phyloP scores from a whole-genome alignment of 2,797 vertebrate genomes.

The Melanotaenia nigrans region DNA sequence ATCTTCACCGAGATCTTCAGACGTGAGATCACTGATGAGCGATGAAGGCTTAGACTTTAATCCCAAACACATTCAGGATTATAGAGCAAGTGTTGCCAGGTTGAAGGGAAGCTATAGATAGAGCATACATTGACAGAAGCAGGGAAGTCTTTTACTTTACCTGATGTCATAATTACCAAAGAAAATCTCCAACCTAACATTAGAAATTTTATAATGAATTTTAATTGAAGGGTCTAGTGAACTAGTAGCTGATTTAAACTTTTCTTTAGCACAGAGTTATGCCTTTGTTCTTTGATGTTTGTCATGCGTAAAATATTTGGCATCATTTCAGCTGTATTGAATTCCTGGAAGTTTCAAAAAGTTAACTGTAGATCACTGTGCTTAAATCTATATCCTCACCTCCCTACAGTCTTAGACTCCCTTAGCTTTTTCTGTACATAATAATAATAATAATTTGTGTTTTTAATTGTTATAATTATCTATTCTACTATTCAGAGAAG shows the following conservation, averaged over 20 bases:
- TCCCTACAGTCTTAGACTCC: too few species aligned
- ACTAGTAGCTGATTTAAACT: fast-evolving
- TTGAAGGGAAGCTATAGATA: constrained; percentile 36
- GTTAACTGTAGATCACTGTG: not conserved
- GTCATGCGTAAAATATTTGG: not conserved
- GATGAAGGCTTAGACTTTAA: constrained; percentile 68
- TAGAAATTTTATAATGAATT: not conserved
- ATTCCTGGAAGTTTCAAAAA: not conserved
- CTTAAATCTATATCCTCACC: not conserved
- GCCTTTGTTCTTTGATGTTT: not conserved
- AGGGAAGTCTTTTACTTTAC: constrained; percentile 4
- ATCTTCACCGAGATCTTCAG: constrained; percentile 51
- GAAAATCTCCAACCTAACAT: constrained; percentile 1
- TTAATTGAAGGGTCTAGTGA: not conserved
- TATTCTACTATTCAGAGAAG: not conserved
- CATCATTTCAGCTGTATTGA: not conserved
- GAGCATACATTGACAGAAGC: constrained; percentile 17
- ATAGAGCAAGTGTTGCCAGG: constrained; percentile 46
- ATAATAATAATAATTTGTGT: too few species aligned
- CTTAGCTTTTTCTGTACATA: too few species aligned
- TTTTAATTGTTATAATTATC: too few species aligned
- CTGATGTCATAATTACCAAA: not conserved
- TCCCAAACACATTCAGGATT: constrained; percentile 61
- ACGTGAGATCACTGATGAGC: constrained; percentile 58
- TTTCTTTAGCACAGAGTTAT: not conserved